Evolutionary conservation across 1,140 invertebrate genomes (phyloP).

Genomic region (Kradibia gibbosae): DNA sequence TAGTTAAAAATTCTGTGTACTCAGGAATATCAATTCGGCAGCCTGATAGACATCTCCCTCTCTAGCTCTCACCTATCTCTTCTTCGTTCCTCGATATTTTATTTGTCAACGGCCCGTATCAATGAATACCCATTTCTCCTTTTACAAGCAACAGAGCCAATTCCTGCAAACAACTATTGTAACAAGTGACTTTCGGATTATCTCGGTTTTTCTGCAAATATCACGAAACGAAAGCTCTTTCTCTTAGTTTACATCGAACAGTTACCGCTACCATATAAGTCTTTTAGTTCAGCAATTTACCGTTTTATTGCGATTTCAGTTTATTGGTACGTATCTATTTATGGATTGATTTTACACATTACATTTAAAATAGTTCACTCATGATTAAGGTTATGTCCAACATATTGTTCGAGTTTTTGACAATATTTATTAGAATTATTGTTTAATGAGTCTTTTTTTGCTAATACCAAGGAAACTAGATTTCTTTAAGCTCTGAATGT

Average conservation of each 20-base stretch:
- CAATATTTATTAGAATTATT: no score
- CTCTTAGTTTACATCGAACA: constrained; percentile 35
- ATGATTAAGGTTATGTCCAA: no score
- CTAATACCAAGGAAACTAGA: background rate
- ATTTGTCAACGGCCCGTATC: background rate
- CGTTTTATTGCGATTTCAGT: constrained; percentile 12
- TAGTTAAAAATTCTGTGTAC: constrained; percentile 71
- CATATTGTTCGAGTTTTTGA: no score
- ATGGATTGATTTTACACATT: constrained; percentile 28
- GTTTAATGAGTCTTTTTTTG: no score
- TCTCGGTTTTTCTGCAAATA: constrained; percentile 69
- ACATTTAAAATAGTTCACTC: background rate
- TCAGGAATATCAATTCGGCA: constrained; percentile 65
- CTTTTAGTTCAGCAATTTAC: constrained; percentile 52
- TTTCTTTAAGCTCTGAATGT: background rate
- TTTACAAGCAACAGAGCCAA: background rate
- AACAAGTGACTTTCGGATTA: constrained; percentile 63
- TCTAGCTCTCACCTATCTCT: constrained; percentile 24
- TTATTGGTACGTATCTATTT: background rate
- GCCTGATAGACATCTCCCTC: background rate
- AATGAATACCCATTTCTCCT: background rate
- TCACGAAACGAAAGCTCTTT: constrained; percentile 65
- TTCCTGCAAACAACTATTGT: background rate
- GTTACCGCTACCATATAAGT: constrained; percentile 55
- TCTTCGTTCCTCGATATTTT: constrained; percentile 15